Conservation (phyloP, 2,888 invertebrate species). For the Chaetogeoica ovagalla region DNA sequence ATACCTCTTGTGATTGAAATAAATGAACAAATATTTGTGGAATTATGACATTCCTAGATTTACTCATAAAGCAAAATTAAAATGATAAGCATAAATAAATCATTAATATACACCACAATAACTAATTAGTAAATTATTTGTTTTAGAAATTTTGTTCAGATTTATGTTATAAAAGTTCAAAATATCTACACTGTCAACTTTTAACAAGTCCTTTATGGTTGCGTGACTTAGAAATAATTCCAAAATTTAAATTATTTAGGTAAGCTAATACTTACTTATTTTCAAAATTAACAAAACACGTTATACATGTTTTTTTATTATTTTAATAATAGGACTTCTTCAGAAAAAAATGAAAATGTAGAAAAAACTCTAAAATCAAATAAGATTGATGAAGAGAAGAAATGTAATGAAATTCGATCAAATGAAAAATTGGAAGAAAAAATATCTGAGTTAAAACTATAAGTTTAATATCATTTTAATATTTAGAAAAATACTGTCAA, state of each 20-base stretch:
- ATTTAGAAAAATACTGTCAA: no score
- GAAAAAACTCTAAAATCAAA: not conserved
- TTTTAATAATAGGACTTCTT: not conserved
- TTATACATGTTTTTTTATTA: not conserved
- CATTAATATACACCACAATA: not conserved
- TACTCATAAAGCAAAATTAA: not conserved
- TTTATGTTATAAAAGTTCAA: slow-evolving; percentile 78
- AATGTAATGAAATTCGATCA: not conserved
- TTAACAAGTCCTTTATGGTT: slow-evolving; percentile 82
- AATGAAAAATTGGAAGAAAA: slow-evolving; percentile 7
- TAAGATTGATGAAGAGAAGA: not conserved
- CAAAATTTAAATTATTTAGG: slow-evolving; percentile 49
- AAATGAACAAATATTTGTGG: no score
- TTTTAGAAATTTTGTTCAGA: slow-evolving; percentile 80
- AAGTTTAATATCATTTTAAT: not conserved
- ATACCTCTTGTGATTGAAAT: no score
- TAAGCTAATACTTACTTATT: not conserved
- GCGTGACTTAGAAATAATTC: slow-evolving; percentile 68
- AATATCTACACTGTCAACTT: slow-evolving; percentile 78
- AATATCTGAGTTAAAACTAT: not conserved
- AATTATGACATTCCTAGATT: no score
- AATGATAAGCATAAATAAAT: not conserved
- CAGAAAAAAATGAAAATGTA: not conserved
- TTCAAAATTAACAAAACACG: not conserved
- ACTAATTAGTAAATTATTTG: slow-evolving; percentile 19